Base-by-base conservation (phyloP, 2,888 invertebrate genomes). In the Argyra leucocephala region DNA sequence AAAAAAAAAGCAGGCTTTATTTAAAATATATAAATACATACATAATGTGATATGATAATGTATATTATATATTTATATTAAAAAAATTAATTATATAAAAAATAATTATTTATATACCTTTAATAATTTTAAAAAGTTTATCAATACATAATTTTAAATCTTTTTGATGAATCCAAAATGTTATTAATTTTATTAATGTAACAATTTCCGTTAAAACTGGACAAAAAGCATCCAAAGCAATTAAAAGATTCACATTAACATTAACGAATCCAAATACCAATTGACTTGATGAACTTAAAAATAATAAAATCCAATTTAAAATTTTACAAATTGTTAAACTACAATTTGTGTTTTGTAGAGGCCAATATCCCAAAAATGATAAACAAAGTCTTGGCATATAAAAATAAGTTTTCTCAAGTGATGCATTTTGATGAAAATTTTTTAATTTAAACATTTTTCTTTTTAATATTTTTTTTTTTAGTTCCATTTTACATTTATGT, bases 281-380 rank as follows among this genome's bases (percentile, higher is more conserved):
- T 31, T 61, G 26, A 10, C 1, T 3, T 10, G 31, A 2, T 26
- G 61, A 21, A 23, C 22, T 31, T n/a, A 9, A 26, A 31, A 9
- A 18, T 9, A 61, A 24, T n/a, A 26, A n/a, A 15, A 61, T 6
- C 6, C 3, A 23, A 61, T 61, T 61, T 1, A 26, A 9, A 9
- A 26, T 6, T n/a, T 22, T 24, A 21, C n/a, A 3, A 2, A 61
- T 61, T n/a, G 12, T 21, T 21, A 26, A 12, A 6, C 4, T 1
- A 21, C 65, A 63, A 10, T 67, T 72, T 5, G 68, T 66, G 57
- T 71, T 61, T 61, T 72, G 68, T 63, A 73, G 73, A 63, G 76
- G 76, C 72, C 76, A 75, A 36, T 72, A 73, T 0, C 76, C 76
- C 61, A 76, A 70, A 18, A 73, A 21, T 9, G 67, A 65, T 9